Percentiles rank a stretch among this genome's conserved stretches.
Conservation (phyloP, 2,888 invertebrate genomes). For the Coleophora flavipennella region DNA sequence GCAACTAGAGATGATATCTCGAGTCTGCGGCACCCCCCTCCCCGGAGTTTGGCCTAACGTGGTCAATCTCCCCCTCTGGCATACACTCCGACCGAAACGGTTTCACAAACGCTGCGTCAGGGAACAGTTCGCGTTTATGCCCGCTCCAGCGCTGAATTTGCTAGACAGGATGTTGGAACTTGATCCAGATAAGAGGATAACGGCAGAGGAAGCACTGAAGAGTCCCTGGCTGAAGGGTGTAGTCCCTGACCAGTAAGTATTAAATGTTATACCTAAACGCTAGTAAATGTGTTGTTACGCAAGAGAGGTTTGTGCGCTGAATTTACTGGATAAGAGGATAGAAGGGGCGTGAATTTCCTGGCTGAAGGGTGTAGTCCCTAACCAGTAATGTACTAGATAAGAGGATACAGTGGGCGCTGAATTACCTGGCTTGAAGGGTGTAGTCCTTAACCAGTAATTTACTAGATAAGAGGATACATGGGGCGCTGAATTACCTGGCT, state of each 20-base stretch:
- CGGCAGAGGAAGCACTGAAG: conserved; percentile 94
- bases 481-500: too few relatives aligned
- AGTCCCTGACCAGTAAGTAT: conserved; percentile 84
- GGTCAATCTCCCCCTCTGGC: conserved; percentile 92
- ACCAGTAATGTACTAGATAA: too few relatives aligned
- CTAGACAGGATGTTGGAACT: conserved; percentile 96
- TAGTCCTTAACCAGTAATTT: too few relatives aligned
- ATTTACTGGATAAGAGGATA: conserved; percentile 93
- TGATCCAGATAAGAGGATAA: conserved; percentile 94
- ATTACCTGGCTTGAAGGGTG: too few relatives aligned
- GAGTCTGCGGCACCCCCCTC: conserved; percentile 95
- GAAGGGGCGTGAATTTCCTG: conserved; percentile 95
- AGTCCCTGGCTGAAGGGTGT: conserved; percentile 94
- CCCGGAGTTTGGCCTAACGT: conserved; percentile 98
- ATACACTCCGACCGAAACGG: conserved; percentile 92
- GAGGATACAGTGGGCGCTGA: too few relatives aligned
- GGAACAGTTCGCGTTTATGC: conserved; percentile 96
- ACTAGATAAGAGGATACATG: too few relatives aligned
- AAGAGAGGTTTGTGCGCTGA: too few relatives aligned
- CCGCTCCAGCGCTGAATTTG: conserved; percentile 87
- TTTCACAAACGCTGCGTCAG: conserved; percentile 89
- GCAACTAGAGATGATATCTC: conserved; percentile 94
- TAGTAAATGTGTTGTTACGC: too few relatives aligned
- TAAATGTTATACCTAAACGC: too few relatives aligned
- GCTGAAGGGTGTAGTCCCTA: conserved; percentile 92